phyloP scores from a whole-genome alignment of 2,888 invertebrate species.

The Melipona beecheii region DNA sequence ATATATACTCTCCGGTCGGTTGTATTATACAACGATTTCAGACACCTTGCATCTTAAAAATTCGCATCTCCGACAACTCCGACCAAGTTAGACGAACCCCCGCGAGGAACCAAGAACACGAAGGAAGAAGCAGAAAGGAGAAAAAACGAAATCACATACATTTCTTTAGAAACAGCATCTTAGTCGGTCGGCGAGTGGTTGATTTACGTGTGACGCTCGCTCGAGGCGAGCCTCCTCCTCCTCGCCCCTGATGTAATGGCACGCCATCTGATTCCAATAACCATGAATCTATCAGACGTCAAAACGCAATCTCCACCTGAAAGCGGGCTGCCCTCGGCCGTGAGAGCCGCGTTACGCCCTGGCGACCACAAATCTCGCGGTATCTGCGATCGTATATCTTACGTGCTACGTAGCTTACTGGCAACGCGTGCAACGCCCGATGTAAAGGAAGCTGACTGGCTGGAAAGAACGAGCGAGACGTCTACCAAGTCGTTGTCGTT shows the following conservation, averaged over 20 bases:
- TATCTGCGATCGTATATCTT: conserved; percentile 77
- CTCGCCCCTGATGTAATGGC: conserved; percentile 60
- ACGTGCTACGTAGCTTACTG: conserved; percentile 46
- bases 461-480: conserved; percentile 32
- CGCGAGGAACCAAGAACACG: neutral
- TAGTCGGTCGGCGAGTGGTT: conserved; percentile 31
- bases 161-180: conserved; percentile 38
- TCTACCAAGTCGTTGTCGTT: conserved; percentile 24
- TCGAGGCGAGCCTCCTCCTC: conserved; percentile 41
- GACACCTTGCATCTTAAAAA: neutral
- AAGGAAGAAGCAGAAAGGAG: conserved; percentile 16
- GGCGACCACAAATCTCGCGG: conserved; percentile 78
- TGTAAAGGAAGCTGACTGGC: conserved; percentile 67
- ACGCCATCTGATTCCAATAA: conserved; percentile 88
- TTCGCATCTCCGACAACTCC: neutral
- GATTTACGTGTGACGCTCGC: conserved; percentile 66
- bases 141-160: neutral
- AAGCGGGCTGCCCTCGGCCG: conserved; percentile 83
- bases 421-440: conserved; percentile 66
- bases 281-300: conserved; percentile 92
- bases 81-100: neutral
- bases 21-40: too few relatives aligned
- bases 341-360: conserved; percentile 37
- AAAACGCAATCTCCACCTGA: conserved; percentile 88
- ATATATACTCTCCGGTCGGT: too few relatives aligned